A percentile compares a stretch with the other conserved stretches of the same genome.
Evolutionary conservation across 2,888 invertebrate genomes (phyloP).

Genomic region (Anaspis maculata): DNA sequence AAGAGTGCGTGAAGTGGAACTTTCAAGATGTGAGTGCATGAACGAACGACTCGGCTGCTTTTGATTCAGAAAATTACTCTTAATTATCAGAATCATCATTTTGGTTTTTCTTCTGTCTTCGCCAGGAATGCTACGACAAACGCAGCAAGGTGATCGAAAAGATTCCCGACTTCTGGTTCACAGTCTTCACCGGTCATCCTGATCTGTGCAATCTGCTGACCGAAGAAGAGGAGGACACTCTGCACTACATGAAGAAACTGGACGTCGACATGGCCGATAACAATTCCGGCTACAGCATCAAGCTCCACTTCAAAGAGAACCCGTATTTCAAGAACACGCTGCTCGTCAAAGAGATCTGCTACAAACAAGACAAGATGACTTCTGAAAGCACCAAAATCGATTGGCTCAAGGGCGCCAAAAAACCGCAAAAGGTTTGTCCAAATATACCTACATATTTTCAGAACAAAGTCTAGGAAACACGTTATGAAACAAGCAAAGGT

Average conservation of each 20-base stretch:
- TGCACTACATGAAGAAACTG: constrained; percentile 60
- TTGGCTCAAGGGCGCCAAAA: constrained; percentile 59
- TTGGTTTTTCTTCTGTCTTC: too few relatives aligned
- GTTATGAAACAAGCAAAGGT: too few relatives aligned
- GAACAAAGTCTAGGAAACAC: too few relatives aligned
- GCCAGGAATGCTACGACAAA: constrained; percentile 70
- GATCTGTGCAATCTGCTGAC: constrained; percentile 71
- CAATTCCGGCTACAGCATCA: constrained; percentile 73
- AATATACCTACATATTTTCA: too few relatives aligned
- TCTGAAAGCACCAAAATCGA: constrained; percentile 68
- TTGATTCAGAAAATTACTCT: too few relatives aligned
- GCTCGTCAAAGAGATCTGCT: constrained; percentile 58
- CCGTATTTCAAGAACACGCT: constrained; percentile 74
- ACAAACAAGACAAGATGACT: constrained; percentile 33
- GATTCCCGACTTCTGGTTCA: constrained; percentile 79
- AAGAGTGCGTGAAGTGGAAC: too few relatives aligned
- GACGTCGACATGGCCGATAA: constrained; percentile 85
- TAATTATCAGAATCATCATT: too few relatives aligned
- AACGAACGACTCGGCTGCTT: too few relatives aligned
- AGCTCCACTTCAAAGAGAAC: constrained; percentile 71
- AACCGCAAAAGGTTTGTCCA: too few relatives aligned
- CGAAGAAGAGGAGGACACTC: constrained; percentile 75
- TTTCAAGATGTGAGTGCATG: too few relatives aligned
- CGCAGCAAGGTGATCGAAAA: constrained; percentile 66
- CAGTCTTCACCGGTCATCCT: constrained; percentile 64